phyloP scores from a whole-genome alignment of 37 sponge, comb jelly and placozoan genomes.

The Crambe crambe region DNA sequence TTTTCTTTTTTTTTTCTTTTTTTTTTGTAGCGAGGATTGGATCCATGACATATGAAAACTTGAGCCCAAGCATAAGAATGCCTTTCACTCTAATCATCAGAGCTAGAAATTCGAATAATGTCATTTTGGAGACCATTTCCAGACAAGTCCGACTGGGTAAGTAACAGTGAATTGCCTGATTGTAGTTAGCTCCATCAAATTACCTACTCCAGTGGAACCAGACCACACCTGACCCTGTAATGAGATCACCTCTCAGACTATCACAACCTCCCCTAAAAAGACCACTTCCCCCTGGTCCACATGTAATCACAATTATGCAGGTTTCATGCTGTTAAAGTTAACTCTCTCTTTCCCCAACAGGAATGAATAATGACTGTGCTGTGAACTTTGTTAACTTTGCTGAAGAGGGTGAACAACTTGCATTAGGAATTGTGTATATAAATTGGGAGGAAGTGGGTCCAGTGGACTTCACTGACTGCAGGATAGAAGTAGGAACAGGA shows the following conservation, averaged over 20 bases:
- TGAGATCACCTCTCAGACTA: too few relatives aligned
- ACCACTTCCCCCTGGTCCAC: too few relatives aligned
- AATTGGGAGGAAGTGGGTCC: constrained; percentile 14
- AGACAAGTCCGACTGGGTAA: constrained; percentile 42
- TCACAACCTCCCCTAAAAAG: too few relatives aligned
- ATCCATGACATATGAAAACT: too few relatives aligned
- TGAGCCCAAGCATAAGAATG: too few relatives aligned
- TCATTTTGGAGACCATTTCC: neutral
- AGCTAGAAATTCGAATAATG: neutral
- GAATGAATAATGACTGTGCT: constrained; percentile 40
- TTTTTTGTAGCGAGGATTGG: too few relatives aligned
- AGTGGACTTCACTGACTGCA: constrained; percentile 28
- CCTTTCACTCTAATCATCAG: neutral
- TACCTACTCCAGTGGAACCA: too few relatives aligned
- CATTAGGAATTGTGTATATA: neutral
- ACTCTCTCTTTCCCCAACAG: too few relatives aligned
- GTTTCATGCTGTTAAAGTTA: too few relatives aligned
- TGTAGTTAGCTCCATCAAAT: neutral
- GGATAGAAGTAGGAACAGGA: neutral
- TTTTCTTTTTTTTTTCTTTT: too few relatives aligned
- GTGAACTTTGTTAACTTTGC: constrained; percentile 22
- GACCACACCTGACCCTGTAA: too few relatives aligned
- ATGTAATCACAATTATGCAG: too few relatives aligned
- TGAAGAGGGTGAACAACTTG: neutral
- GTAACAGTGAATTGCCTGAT: neutral